phyloP scores from a whole-genome alignment of 2,888 invertebrate species.

The Leptopilina myrica region DNA sequence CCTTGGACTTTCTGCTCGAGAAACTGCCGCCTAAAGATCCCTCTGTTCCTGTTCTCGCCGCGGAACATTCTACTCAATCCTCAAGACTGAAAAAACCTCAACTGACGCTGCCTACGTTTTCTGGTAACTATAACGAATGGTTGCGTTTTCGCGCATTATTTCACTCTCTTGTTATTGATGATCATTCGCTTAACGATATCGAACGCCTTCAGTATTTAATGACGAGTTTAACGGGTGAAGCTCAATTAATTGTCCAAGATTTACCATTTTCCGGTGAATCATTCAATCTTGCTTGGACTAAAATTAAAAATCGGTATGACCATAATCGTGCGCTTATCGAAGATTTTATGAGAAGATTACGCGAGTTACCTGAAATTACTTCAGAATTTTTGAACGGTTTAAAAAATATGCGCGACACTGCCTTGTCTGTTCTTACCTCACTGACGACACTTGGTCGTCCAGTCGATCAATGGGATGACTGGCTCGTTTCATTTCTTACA shows the following conservation, averaged over 20 bases:
- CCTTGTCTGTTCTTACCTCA: background rate
- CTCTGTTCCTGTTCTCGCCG: no score
- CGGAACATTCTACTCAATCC: no score
- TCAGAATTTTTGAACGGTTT: background rate
- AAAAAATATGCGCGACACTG: conserved; percentile 10
- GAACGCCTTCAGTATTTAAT: conserved; percentile 6
- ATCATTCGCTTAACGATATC: background rate
- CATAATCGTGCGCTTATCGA: background rate
- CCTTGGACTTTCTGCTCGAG: no score
- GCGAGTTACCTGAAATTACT: background rate
- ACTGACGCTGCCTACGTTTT: no score
- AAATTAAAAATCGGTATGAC: background rate
- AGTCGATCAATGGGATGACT: background rate
- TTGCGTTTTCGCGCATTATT: background rate
- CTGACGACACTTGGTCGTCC: background rate
- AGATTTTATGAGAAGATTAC: background rate
- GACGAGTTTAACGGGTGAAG: conserved; percentile 10
- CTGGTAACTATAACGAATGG: no score
- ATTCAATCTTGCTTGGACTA: background rate
- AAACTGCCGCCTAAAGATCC: no score
- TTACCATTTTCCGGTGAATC: background rate
- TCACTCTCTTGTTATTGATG: conserved; percentile 1
- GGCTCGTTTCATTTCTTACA: background rate
- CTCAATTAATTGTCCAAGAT: background rate
- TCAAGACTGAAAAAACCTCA: no score